Evolutionary conservation across 2,888 invertebrate genomes (phyloP), one percentile per base, ranked within the genome.

Genomic region (Iphiclides podalirius): DNA sequence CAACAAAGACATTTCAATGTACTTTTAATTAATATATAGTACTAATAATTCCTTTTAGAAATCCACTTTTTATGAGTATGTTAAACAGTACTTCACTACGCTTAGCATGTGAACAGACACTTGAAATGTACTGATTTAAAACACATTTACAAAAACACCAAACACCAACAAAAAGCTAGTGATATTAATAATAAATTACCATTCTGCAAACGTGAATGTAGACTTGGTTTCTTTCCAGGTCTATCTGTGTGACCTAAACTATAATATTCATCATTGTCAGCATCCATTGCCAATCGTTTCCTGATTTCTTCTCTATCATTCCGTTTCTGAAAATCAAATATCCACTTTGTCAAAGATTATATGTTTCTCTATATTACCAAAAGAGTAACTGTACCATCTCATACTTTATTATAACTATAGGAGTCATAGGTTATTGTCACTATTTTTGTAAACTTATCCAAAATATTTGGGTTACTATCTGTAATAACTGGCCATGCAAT

Each of bases 261-360:
- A 63, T 91, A 90, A 68, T 93, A 92, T 63, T 94, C 94, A 64
- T 96, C 96, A 43, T 90, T 90, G 64, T 95, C 95, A 43, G 93
- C 91, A 11, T 95, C 96, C 94, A 95, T 95, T 0, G 97, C 97
- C 73, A 98, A 86, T 53, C 96, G 91, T 64, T 94, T 91, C 54
- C 97, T 92, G 63, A 98, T 97, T 83, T 97, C 97, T 81, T 98
- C 97, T 47, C 97, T 91, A 74, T 97, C 97, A 91, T 95, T 96
- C 68, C 95, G 93, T 80, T 96, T 93, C 94, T 96, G 90, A 51
- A 92, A 45, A 41, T 42, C 4, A 39, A 41, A 33, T 16, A 13
- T 38, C 15, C 42, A 15, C 16, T 12, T 36, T 31, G 36, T 31
- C 31, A 26, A 7, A 26, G 20, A 20, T 23, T 9, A 13, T 16